Conservation (phyloP, 2,797 vertebrate species). For the Agapornis canus region DNA sequence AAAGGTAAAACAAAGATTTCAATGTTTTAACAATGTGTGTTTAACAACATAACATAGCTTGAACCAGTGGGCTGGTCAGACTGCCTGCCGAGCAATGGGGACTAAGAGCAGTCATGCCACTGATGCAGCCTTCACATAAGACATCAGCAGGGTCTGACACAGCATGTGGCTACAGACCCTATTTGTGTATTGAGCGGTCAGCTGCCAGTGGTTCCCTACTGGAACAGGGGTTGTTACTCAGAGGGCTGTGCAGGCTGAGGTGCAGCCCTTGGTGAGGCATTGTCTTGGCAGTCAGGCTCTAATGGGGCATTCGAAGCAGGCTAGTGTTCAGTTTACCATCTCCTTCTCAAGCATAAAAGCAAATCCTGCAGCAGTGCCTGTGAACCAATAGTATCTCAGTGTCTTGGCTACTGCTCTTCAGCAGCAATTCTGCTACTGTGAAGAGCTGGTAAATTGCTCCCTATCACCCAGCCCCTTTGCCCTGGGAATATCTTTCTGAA, state of each 20-base stretch:
- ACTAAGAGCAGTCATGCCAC: rapidly evolving
- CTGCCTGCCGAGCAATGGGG: background rate
- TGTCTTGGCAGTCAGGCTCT: background rate
- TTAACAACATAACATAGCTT: background rate
- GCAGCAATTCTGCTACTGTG: background rate
- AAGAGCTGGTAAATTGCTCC: background rate
- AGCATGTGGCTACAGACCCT: background rate
- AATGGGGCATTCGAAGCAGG: background rate
- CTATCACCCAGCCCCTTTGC: background rate
- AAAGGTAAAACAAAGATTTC: background rate
- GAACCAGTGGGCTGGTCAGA: background rate
- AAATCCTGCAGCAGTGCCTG: background rate
- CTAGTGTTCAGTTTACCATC: background rate
- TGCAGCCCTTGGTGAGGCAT: background rate
- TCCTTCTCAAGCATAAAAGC: background rate
- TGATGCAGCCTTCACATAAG: background rate
- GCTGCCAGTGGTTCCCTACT: background rate
- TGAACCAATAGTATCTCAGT: background rate
- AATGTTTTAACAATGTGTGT: background rate
- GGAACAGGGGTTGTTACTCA: background rate
- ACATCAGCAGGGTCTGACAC: background rate
- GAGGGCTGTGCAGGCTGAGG: background rate
- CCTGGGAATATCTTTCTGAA: background rate
- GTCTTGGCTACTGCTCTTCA: background rate
- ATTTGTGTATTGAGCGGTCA: background rate